Evolutionary conservation across 1,140 invertebrate genomes (phyloP).

Genomic region (Glossosoma conforme): DNA sequence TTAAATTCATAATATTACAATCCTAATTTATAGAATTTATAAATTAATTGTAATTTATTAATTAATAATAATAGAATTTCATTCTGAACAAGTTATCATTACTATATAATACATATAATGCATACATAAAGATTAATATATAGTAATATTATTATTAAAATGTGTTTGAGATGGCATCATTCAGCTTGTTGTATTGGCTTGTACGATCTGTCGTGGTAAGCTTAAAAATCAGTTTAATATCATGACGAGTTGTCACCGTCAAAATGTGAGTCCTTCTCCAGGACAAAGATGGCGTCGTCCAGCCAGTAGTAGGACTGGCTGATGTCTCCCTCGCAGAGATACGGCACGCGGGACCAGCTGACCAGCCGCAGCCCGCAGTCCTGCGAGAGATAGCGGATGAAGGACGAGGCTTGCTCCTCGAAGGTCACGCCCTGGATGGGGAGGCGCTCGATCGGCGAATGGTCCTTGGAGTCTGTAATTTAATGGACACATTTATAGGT

Average conservation of each 20-base stretch:
- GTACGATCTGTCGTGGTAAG: too few species aligned
- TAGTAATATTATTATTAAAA: too few species aligned
- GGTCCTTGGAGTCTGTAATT: slow-evolving; percentile 54
- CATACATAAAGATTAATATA: too few species aligned
- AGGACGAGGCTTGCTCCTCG: slow-evolving; percentile 71
- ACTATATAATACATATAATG: neutral
- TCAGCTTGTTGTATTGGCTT: too few species aligned
- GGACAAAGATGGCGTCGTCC: slow-evolving; percentile 78
- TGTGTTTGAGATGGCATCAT: too few species aligned
- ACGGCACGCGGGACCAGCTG: slow-evolving; percentile 80
- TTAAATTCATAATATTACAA: too few species aligned
- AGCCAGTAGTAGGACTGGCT: slow-evolving; percentile 87
- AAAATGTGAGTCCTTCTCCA: slow-evolving; percentile 39
- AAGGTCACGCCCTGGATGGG: slow-evolving; percentile 64
- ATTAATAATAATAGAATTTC: neutral
- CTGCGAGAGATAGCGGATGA: slow-evolving; percentile 64
- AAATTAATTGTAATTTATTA: neutral
- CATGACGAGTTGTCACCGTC: neutral
- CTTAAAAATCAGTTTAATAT: neutral
- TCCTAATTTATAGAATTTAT: too few species aligned
- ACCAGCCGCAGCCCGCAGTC: slow-evolving; percentile 69
- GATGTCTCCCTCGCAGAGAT: slow-evolving; percentile 93
- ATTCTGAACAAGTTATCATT: neutral
- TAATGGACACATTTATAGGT: too few species aligned
- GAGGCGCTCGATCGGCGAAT: slow-evolving; percentile 68